Conservation (phyloP, 2,888 invertebrate species). For the Apocheima hispidaria region DNA sequence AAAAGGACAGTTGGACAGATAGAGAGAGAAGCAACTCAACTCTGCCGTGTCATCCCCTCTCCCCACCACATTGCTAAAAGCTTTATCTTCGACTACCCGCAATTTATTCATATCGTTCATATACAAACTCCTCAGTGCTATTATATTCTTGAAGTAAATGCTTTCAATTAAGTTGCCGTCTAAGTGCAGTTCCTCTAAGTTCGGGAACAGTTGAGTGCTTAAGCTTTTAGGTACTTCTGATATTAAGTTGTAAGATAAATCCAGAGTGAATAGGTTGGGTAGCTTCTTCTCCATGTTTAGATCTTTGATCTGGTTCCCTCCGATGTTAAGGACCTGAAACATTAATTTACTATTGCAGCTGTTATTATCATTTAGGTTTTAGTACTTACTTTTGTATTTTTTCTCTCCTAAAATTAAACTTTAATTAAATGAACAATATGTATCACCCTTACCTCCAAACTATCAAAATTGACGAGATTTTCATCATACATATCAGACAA, state of each 20-base stretch:
- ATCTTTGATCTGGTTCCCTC: slow-evolving; percentile 77
- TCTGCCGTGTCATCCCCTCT: slow-evolving; percentile 59
- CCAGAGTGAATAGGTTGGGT: slow-evolving; percentile 75
- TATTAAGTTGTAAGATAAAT: slow-evolving; percentile 82
- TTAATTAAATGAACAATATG: background rate
- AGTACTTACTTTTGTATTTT: background rate
- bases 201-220: slow-evolving; percentile 74
- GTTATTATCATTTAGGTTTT: background rate
- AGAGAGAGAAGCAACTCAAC: slow-evolving; percentile 78
- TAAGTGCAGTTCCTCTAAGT: slow-evolving; percentile 78
- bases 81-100: slow-evolving; percentile 70
- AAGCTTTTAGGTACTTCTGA: slow-evolving; percentile 76
- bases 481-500: slow-evolving; percentile 72
- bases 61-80: slow-evolving; percentile 80
- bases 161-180: slow-evolving; percentile 82
- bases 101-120: slow-evolving; percentile 73
- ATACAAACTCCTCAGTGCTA: slow-evolving; percentile 75
- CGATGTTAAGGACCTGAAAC: slow-evolving; percentile 77
- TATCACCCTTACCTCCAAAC: slow-evolving; percentile 70
- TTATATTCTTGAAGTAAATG: slow-evolving; percentile 78
- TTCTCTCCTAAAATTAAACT: background rate
- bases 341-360: too few relatives aligned
- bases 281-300: slow-evolving; percentile 76
- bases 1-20: slow-evolving; percentile 75
- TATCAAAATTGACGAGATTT: slow-evolving; percentile 61